Evolutionary conservation across 64 coral and sea anemone species (phyloP).

Genomic region (Hydrozoanthus tunicans): DNA sequence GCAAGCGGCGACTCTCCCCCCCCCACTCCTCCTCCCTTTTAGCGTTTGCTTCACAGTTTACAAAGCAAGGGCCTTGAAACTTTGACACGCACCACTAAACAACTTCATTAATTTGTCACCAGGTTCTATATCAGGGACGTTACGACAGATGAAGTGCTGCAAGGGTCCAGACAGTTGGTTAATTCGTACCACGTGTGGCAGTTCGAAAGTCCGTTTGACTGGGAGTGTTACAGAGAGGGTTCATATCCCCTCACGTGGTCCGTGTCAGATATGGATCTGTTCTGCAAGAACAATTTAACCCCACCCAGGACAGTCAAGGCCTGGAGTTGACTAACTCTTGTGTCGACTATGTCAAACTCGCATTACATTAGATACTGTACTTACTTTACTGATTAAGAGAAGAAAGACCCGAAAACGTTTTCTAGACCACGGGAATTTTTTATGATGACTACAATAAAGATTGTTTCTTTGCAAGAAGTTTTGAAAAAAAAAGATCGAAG

Average conservation of each 20-base stretch:
- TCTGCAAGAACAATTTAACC: slow-evolving; percentile 23
- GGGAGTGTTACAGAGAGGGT: slow-evolving; percentile 46
- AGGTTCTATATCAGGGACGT: slow-evolving; percentile 45
- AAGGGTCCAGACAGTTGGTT: slow-evolving; percentile 2
- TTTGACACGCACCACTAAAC: not conserved
- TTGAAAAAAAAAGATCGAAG: too few relatives aligned
- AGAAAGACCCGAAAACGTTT: too few relatives aligned
- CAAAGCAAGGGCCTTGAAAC: too few relatives aligned
- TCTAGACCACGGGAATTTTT: too few relatives aligned
- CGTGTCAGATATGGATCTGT: slow-evolving; percentile 28
- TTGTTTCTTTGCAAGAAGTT: too few relatives aligned
- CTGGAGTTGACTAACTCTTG: not conserved
- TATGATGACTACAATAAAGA: too few relatives aligned
- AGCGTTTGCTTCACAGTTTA: too few relatives aligned
- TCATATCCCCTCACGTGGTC: slow-evolving; percentile 21
- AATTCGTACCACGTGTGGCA: slow-evolving; percentile 43
- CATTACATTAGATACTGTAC: too few relatives aligned
- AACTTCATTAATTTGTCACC: not conserved
- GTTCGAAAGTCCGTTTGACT: slow-evolving; percentile 52
- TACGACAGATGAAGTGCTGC: slow-evolving; percentile 8
- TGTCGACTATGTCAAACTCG: too few relatives aligned
- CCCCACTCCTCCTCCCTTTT: too few relatives aligned
- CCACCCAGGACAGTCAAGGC: slow-evolving; percentile 39
- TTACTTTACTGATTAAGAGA: too few relatives aligned
- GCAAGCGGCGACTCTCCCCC: too few relatives aligned